phyloP scores from a whole-genome alignment of 2,888 invertebrate genomes.

The Zygothrica quintamaculata region DNA sequence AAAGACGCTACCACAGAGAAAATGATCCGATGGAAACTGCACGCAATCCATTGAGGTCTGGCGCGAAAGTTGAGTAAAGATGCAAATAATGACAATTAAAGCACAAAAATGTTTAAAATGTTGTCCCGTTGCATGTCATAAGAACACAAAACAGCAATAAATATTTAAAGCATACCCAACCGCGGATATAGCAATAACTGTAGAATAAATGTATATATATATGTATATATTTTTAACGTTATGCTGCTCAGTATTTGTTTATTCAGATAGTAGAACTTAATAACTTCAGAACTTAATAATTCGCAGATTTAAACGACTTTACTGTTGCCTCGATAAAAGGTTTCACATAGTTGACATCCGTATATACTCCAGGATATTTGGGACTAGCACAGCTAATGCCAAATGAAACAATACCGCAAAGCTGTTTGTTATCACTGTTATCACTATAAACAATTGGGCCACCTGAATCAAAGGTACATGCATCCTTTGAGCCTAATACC shows the following conservation, averaged over 20 bases:
- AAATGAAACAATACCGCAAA: constrained; percentile 88
- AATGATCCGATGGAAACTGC: constrained; percentile 28
- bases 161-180: too few relatives aligned
- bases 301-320: background rate
- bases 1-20: constrained; percentile 21
- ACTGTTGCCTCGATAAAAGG: constrained; percentile 54
- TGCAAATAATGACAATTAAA: constrained; percentile 60
- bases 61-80: constrained; percentile 42
- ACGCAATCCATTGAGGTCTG: constrained; percentile 35
- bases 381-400: constrained; percentile 83
- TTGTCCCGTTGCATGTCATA: constrained; percentile 26
- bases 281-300: too few relatives aligned
- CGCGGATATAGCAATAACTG: too few relatives aligned
- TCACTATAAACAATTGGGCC: constrained; percentile 63
- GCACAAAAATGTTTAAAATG: constrained; percentile 35
- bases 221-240: background rate
- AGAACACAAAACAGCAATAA: background rate
- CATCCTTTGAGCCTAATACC: constrained; percentile 56
- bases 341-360: constrained; percentile 85
- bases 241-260: too few relatives aligned
- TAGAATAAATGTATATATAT: background rate
- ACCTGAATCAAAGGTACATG: constrained; percentile 79
- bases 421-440: background rate
- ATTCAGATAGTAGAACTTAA: too few relatives aligned
- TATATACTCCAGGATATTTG: constrained; percentile 91